Evolutionary conservation across 2,797 vertebrate species (phyloP).

Genomic region (Poecilia picta): DNA sequence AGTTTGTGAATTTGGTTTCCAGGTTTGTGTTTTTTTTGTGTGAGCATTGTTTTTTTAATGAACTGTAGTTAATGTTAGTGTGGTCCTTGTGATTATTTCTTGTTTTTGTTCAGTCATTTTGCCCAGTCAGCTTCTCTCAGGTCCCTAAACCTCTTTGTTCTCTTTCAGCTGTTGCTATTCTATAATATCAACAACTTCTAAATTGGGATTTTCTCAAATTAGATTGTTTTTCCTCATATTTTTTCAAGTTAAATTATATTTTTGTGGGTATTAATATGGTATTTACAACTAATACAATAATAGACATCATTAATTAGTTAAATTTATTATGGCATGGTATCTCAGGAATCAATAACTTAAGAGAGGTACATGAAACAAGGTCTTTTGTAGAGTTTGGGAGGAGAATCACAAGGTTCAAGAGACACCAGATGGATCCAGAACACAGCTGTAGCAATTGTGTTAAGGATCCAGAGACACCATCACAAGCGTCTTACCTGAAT

Average conservation of each 20-base stretch:
- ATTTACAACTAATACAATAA: background rate
- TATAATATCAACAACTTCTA: background rate
- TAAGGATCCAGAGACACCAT: background rate
- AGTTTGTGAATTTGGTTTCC: background rate
- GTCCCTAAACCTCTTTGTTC: background rate
- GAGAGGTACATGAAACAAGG: background rate
- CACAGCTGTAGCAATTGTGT: background rate
- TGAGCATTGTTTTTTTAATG: background rate
- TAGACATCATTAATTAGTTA: background rate
- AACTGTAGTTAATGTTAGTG: background rate
- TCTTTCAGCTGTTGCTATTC: background rate
- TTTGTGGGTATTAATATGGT: background rate
- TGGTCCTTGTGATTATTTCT: background rate
- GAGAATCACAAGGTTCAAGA: background rate
- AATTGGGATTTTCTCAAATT: background rate
- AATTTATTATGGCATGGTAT: background rate
- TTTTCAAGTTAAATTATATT: background rate
- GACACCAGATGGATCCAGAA: background rate
- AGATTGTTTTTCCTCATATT: background rate
- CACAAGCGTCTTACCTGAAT: background rate
- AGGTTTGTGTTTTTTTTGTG: background rate
- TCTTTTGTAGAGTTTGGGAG: background rate
- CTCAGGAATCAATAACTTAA: background rate
- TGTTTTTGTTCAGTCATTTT: background rate
- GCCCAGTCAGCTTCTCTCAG: constrained; percentile 1